Evolutionary conservation across 2,888 invertebrate species (phyloP).

Genomic region (Urechis unicinctus): DNA sequence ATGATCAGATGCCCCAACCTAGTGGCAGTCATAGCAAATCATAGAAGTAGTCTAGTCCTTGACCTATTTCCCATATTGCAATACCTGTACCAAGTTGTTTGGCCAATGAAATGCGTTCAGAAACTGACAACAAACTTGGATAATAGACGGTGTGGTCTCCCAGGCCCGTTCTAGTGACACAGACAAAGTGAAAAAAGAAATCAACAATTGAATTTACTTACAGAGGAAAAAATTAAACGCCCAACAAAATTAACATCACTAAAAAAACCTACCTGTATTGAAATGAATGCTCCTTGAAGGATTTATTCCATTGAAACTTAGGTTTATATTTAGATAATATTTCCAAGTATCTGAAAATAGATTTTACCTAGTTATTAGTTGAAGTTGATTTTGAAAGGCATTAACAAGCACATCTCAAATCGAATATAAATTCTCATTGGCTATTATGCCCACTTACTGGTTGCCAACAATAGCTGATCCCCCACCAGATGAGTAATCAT

Average conservation of each 20-base stretch:
- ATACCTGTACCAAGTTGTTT: conserved; percentile 74
- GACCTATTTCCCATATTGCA: conserved; percentile 93
- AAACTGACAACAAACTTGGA: conserved; percentile 81
- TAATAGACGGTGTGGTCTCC: conserved; percentile 73
- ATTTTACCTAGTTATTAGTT: not conserved
- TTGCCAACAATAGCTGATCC: conserved; percentile 75
- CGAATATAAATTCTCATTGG: not conserved
- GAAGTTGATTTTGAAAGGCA: not conserved
- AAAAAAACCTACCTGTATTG: conserved; percentile 69
- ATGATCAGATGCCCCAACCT: no score
- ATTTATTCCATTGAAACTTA: conserved; percentile 70
- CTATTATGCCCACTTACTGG: conserved; percentile 56
- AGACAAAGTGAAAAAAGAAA: no score
- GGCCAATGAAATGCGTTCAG: conserved; percentile 72
- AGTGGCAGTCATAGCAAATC: conserved; percentile 56
- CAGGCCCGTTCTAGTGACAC: conserved; percentile 31
- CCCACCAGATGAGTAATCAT: conserved; percentile 75
- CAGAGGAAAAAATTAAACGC: conserved; percentile 3
- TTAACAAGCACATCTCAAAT: not conserved
- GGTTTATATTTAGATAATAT: conserved; percentile 69
- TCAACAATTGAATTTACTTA: no score
- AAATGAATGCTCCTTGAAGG: conserved; percentile 71
- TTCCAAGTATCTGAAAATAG: conserved; percentile 56
- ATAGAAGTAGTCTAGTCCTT: conserved; percentile 90
- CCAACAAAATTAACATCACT: not conserved